Evolutionary conservation across 2,797 vertebrate genomes (phyloP).

Genomic region (Anolis apletophallus): DNA sequence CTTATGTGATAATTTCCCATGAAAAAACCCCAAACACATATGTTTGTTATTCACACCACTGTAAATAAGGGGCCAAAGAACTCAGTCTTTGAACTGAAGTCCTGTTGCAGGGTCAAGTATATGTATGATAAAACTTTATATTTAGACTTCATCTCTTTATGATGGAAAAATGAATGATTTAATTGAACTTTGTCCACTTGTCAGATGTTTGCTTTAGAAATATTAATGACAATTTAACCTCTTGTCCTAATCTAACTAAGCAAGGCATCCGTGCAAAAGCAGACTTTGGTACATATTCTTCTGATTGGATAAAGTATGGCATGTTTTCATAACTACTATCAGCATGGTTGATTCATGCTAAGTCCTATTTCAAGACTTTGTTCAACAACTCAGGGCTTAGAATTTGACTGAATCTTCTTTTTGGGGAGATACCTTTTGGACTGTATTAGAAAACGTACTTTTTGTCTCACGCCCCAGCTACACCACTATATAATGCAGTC

Average conservation of each 20-base stretch:
- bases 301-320: neutral
- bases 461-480: no score
- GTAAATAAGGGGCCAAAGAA: conserved; percentile 9
- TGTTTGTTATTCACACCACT: neutral
- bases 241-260: neutral
- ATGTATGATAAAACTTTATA: neutral
- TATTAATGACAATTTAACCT: neutral
- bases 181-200: neutral
- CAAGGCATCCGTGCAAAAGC: neutral
- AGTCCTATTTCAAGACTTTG: no score
- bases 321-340: neutral
- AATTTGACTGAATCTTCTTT: no score
- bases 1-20: no score
- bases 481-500: no score
- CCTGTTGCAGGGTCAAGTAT: neutral
- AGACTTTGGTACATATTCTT: neutral
- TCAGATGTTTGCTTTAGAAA: neutral
- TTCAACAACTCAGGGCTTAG: no score
- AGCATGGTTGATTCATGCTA: neutral
- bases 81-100: neutral
- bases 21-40: no score
- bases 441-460: no score
- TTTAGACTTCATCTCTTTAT: neutral
- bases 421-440: no score
- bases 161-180: neutral